These are phyloP conservation scores for Tympanoctomys barrerae DNA, from an alignment of 2,797 vertebrate genomes.

Conservation along the genomic window DNA sequence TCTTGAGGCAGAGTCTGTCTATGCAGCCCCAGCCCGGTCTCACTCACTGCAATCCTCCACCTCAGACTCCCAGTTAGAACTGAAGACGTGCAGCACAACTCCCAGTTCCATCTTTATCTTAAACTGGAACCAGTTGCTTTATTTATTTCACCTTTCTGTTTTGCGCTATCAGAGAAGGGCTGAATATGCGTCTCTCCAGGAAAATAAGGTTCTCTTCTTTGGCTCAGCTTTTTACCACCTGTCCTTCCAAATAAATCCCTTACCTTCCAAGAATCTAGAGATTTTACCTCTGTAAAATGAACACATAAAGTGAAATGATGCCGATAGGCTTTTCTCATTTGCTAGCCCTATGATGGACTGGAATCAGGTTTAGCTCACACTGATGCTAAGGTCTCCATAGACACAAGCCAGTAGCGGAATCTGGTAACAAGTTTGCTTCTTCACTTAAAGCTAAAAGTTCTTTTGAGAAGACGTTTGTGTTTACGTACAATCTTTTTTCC, in stretches of 20 bases:
- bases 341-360: neutral
- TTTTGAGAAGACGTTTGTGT: neutral
- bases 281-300: neutral
- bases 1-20: neutral
- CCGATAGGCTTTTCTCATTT: accelerated
- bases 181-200: neutral
- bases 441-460: neutral
- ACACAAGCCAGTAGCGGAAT: neutral
- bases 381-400: neutral
- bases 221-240: neutral
- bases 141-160: neutral
- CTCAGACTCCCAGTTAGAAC: neutral
- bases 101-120: neutral
- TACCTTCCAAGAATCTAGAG: neutral
- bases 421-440: neutral
- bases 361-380: neutral
- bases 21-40: neutral
- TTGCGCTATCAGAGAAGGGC: neutral
- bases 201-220: neutral
- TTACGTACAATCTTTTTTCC: neutral
- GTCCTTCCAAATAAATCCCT: neutral
- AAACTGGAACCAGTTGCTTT: neutral
- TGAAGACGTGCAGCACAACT: neutral
- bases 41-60: neutral
- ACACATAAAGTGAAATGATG: neutral